Percentiles rank a stretch among this genome's conserved stretches.
Evolutionary conservation across 2,113 vertebrate genomes (phyloP).

Genomic region (Tragelaphus scriptus): DNA sequence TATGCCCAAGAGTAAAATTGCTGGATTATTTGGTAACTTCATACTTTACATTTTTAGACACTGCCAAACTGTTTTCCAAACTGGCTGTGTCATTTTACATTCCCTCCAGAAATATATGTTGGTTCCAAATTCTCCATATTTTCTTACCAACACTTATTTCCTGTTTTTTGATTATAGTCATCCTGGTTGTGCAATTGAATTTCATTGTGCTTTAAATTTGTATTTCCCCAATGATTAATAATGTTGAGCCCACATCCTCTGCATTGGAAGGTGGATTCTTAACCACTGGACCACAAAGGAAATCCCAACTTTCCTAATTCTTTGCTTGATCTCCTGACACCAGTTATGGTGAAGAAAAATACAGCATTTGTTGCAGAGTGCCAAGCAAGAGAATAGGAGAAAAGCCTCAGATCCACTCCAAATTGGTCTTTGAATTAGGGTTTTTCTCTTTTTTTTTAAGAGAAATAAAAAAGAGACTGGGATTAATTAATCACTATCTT

Average conservation of each 20-base stretch:
- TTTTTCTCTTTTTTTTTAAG: not conserved
- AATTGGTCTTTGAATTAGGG: not conserved
- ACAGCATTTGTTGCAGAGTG: not conserved
- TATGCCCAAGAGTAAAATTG: not conserved
- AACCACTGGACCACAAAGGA: not conserved
- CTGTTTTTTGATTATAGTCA: not conserved
- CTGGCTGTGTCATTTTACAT: not conserved
- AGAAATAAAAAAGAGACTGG: not conserved
- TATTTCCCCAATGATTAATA: not conserved
- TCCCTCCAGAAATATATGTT: not conserved
- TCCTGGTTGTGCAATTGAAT: not conserved
- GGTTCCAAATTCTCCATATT: not conserved
- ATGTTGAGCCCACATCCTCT: not conserved
- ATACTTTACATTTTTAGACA: not conserved
- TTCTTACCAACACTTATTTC: not conserved
- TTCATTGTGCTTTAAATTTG: not conserved
- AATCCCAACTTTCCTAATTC: not conserved
- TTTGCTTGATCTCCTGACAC: not conserved
- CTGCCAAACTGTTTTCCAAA: not conserved
- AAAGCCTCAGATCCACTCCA: not conserved
- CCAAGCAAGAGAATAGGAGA: not conserved
- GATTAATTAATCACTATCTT: not conserved
- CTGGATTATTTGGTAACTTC: not conserved
- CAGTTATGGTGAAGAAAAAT: not conserved
- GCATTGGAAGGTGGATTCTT: not conserved